phyloP scores from a whole-genome alignment of 1,140 invertebrate genomes.

The Ceratina calcarata region DNA sequence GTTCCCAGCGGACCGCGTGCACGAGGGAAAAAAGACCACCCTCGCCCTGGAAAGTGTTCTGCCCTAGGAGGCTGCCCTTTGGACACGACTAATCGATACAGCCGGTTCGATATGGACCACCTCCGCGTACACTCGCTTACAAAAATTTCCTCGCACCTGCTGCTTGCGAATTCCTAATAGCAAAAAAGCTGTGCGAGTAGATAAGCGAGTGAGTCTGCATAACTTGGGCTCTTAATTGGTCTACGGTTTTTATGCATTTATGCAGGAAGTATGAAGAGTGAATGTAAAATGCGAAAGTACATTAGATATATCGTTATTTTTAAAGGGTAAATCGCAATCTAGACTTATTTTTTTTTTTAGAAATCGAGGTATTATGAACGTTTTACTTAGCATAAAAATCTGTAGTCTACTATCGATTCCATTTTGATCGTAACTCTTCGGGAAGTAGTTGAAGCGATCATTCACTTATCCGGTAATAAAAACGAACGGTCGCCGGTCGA shows the following conservation, averaged over 20 bases:
- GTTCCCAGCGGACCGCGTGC: conserved; percentile 25
- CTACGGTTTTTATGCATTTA: too few relatives aligned
- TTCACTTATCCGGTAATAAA: conserved; percentile 29
- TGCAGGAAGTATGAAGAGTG: too few relatives aligned
- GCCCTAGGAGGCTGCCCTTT: conserved; percentile 62
- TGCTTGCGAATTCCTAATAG: too few relatives aligned
- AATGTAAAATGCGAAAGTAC: too few relatives aligned
- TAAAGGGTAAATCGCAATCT: too few relatives aligned
- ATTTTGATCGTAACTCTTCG: not conserved
- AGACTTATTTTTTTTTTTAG: too few relatives aligned
- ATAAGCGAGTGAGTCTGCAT: too few relatives aligned
- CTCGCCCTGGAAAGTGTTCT: conserved; percentile 59
- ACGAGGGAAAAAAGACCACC: conserved; percentile 51
- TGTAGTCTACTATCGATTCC: not conserved
- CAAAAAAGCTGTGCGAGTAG: not conserved
- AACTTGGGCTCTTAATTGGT: too few relatives aligned
- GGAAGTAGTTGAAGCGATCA: conserved; percentile 5
- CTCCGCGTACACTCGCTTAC: conserved; percentile 54
- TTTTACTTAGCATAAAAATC: not conserved
- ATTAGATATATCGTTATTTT: too few relatives aligned
- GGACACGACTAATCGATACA: conserved; percentile 66
- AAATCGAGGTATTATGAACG: too few relatives aligned
- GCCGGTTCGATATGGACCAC: conserved; percentile 64
- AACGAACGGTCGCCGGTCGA: conserved; percentile 27
- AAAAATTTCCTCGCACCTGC: conserved; percentile 39